Evolutionary conservation across 2,797 vertebrate genomes (phyloP), one percentile per base, ranked within the genome.

Genomic region (Mycteria americana): DNA sequence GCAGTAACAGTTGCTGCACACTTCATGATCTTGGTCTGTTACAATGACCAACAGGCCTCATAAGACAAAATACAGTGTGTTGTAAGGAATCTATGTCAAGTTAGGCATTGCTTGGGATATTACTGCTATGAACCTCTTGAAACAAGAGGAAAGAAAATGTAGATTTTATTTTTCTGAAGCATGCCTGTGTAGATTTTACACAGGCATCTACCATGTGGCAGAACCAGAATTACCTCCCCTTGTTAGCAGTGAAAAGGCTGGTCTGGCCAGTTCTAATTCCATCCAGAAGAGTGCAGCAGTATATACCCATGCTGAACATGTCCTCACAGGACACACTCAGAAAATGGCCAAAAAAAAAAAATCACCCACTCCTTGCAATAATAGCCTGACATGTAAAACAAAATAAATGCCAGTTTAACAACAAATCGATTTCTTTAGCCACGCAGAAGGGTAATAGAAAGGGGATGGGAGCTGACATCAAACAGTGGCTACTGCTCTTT

Each of bases 211-310:
- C n/a, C n/a, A 37, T 10, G 57, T 53, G 80, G 33, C 4, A 4
- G 57, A 95, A 87, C 18, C 72, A 85, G 63, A 59, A 77, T 57
- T 31, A 21, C 13, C 39, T 81, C 64, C 37, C 0, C 1, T 24
- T 63, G 25, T 25, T 50, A 77, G 89, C 65, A 84, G 57, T 27
- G 39, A 22, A 57, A 56, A 69, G 27, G 51, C 73, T 83, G 60
- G 31, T 67, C 41, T 68, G 90, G 77, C 31, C 77, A 91, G 56
- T 90, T 95, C 88, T 91, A 69, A 87, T 76, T 95, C 63, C 88
- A 88, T 43, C 89, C 90, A 95, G 91, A 69, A 95, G 89, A 92
- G 92, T 63, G 94, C 95, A 96, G 93, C 85, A 92, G 63, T 37
- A 70, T 16, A 50, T 67, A 73, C 51, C 39, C 15, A 4, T 24